Conservation (phyloP, 2,888 invertebrate species). For the Pandemis corylana region DNA sequence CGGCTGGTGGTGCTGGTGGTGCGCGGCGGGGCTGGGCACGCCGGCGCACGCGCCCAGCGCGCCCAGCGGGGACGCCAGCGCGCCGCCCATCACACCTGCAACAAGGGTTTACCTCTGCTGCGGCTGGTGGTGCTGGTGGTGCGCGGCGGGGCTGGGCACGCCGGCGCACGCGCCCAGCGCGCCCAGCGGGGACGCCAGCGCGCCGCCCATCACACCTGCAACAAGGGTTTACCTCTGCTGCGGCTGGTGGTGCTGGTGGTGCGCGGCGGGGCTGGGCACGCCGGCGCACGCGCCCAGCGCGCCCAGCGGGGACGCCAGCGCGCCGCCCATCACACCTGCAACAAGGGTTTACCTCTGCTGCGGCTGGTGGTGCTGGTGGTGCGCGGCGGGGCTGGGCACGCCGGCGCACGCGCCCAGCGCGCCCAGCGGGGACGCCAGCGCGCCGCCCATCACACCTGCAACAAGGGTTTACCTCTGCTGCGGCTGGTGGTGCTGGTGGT, state of each 20-base stretch:
- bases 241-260: conserved; percentile 85
- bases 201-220: conserved; percentile 72
- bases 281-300: conserved; percentile 72
- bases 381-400: conserved; percentile 88
- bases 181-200: conserved; percentile 77
- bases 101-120: too few relatives aligned
- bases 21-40: conserved; percentile 88
- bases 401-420: conserved; percentile 72
- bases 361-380: conserved; percentile 85
- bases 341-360: too few relatives aligned
- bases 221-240: too few relatives aligned
- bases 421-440: conserved; percentile 77
- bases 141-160: conserved; percentile 88
- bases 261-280: conserved; percentile 88
- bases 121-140: conserved; percentile 85
- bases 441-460: conserved; percentile 72
- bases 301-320: conserved; percentile 77
- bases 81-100: conserved; percentile 72
- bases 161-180: conserved; percentile 72
- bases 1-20: conserved; percentile 85
- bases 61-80: conserved; percentile 77
- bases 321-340: conserved; percentile 72
- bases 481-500: conserved; percentile 85
- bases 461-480: too few relatives aligned
- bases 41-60: conserved; percentile 72